Percentiles rank a stretch among this genome's conserved stretches.
These are phyloP conservation scores for Platycheirus albimanus DNA, from an alignment of 2,888 invertebrate species.

Conservation along the genomic window DNA sequence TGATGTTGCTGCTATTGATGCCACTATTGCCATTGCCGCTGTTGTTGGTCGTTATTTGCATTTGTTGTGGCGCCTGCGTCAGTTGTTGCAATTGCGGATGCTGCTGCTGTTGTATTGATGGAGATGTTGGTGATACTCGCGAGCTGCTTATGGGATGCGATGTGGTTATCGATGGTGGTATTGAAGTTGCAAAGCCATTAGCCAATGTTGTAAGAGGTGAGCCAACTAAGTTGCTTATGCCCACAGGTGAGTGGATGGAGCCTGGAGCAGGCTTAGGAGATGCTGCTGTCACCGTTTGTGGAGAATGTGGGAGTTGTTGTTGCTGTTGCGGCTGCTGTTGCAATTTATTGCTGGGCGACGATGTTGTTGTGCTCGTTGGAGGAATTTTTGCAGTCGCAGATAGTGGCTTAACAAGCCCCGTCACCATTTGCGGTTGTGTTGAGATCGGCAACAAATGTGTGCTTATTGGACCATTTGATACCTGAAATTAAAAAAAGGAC, in stretches of 20 bases:
- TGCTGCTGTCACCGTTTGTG: slow-evolving; percentile 65
- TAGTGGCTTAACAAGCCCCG: slow-evolving; percentile 75
- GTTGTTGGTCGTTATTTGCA: slow-evolving; percentile 76
- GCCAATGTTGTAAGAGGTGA: slow-evolving; percentile 77
- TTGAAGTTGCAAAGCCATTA: slow-evolving; percentile 77
- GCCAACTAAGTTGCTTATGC: slow-evolving; percentile 77
- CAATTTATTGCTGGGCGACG: slow-evolving; percentile 65
- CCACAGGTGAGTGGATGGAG: slow-evolving; percentile 72
- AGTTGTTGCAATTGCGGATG: slow-evolving; percentile 77
- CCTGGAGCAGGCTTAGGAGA: slow-evolving; percentile 72
- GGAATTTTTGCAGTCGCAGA: slow-evolving; percentile 75
- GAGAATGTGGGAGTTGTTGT: slow-evolving; percentile 65
- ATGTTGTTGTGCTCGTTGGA: slow-evolving; percentile 76
- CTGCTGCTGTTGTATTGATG: slow-evolving; percentile 79
- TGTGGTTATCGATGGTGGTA: slow-evolving; percentile 77
- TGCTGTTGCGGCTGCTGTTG: slow-evolving; percentile 61
- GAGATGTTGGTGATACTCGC: slow-evolving; percentile 75
- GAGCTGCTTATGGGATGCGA: slow-evolving; percentile 77
- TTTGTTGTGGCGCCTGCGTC: slow-evolving; percentile 76
- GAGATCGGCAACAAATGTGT: slow-evolving; percentile 79
- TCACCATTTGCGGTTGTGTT: slow-evolving; percentile 82
- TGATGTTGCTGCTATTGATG: slow-evolving; percentile 68
- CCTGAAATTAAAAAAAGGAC: slow-evolving; percentile 77
- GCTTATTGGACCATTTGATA: slow-evolving; percentile 79
- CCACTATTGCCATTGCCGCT: slow-evolving; percentile 68